Base-by-base conservation (phyloP, 1,140 invertebrate species). In the Nixonia krombeini region DNA sequence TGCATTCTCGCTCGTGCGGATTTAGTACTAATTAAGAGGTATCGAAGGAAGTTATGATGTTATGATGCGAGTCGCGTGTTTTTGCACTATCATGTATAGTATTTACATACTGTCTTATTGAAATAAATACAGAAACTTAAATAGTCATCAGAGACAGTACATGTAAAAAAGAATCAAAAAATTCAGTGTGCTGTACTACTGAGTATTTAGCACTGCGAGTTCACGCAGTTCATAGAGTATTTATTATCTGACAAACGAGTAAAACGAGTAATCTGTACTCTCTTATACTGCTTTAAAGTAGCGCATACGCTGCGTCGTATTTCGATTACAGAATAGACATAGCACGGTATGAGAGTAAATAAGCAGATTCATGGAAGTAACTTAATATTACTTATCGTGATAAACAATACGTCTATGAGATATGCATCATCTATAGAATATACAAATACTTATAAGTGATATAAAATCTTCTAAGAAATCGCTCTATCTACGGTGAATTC, bases 51-150 rank as follows among this genome's bases (percentile, higher is more conserved):
- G n/a, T n/a, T n/a, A n/a, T n/a, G n/a, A n/a, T n/a, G n/a, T n/a
- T n/a, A n/a, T n/a, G n/a, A n/a, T n/a, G n/a, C n/a, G n/a, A 70
- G 35, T 69, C 66, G 66, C 66, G 58, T 45, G 53, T 69, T 69
- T 68, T 61, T 58, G 52, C 65, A 62, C 61, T 16, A 37, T 12
- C 12, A 37, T 37, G 4, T 13, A 15, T 40, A 35, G 12, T 12
- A 10, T 13, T 35, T 18, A 9, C 9, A 5, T 37, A 37, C 17
- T 9, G 12, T 37, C 35, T 37, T 2, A n/a, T n/a, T n/a, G n/a
- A n/a, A n/a, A n/a, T n/a, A n/a, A 16, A 40, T 40, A 16, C 37
- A 21, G 18, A 21, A 12, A 13, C 33, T 2, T 35, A 35, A n/a
- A n/a, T n/a, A n/a, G n/a, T n/a, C 18, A 40, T 40, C 16, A 40